Evolutionary conservation across 2,113 vertebrate species (phyloP), one percentile per base, ranked within the genome.

Genomic region (Embiotoca jacksoni): DNA sequence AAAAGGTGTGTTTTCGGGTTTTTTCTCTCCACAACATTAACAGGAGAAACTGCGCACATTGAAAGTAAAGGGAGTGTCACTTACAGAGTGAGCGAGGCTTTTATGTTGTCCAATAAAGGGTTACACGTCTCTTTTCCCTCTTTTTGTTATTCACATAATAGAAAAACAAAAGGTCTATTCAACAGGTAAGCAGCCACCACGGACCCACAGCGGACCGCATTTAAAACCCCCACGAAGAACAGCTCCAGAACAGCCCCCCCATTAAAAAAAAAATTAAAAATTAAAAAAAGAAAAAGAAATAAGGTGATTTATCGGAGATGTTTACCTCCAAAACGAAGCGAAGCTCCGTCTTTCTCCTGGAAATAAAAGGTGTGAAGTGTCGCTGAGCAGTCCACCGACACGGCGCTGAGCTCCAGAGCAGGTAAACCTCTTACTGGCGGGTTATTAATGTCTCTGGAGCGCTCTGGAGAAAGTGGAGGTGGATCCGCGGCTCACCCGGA

Each of bases 391-490:
- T 82, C 83, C 85, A 49, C 7, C 11, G 59, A 62, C 5, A 35
- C 66, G 2, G 49, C 36, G 1, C 6, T 14, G 16, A 11, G 61
- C 57, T 4, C 0, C 64, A 0, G 30, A 23, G 0, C 54, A 76
- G 72, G 74, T 93, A 90, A 92, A 85, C 85, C 91, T 90, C 89
- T 44, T 44, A 44, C 10, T 3, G 41, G 41, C 10, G 41, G 41
- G 41, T 4, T 44, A 4, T 4, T 15, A 3, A 36, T 39, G 83
- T 8, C 71, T 75, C 58, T 76, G 63, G 52, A 59, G 76, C 50
- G 50, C 36, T 62, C 50, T 71, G 64, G 82, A 69, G 78, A 88
- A 72, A 92, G 83, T 80, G 11, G 31, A 78, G 31, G 37, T 0
- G 41, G 70, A 16, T 30, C 67, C 3, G 59, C 44, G 7, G 37